phyloP scores from a whole-genome alignment of 2,888 invertebrate genomes.

The Andrena bucephala region DNA sequence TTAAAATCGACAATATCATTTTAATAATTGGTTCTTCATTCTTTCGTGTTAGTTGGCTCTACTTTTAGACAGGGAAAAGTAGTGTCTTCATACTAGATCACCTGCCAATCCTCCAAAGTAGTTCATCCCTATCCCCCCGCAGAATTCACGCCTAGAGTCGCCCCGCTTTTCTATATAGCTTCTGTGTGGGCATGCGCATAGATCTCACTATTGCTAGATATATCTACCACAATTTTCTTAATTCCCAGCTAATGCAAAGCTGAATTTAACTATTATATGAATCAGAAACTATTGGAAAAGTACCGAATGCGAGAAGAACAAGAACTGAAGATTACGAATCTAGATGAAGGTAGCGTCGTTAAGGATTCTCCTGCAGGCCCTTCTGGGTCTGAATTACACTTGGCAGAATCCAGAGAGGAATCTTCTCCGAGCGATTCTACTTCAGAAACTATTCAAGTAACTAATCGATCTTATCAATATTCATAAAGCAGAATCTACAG shows the following conservation, averaged over 20 bases:
- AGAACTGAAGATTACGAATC: slow-evolving; percentile 49
- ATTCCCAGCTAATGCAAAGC: too few species aligned
- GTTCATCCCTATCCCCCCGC: too few species aligned
- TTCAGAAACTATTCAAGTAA: slow-evolving; percentile 47
- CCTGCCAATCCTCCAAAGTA: neutral
- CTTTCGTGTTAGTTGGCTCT: too few species aligned
- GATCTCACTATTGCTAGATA: too few species aligned
- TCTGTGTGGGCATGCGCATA: too few species aligned
- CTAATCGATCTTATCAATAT: neutral
- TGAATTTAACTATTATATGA: neutral
- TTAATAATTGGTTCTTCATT: too few species aligned
- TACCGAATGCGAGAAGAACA: slow-evolving; percentile 41
- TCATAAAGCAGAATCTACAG: too few species aligned
- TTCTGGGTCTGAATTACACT: slow-evolving; percentile 12
- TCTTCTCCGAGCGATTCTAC: slow-evolving; percentile 12
- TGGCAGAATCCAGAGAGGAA: neutral
- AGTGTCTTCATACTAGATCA: neutral
- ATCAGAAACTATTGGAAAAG: slow-evolving; percentile 44
- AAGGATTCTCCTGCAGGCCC: slow-evolving; percentile 47
- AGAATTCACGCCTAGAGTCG: too few species aligned
- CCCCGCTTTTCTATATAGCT: too few species aligned
- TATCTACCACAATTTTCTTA: too few species aligned
- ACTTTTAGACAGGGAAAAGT: too few species aligned
- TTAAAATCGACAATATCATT: too few species aligned
- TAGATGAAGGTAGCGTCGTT: slow-evolving; percentile 52